A percentile compares a stretch with the other conserved stretches of the same genome.
Conservation (phyloP, 1,140 invertebrate species). For the Drosophila funebris region DNA sequence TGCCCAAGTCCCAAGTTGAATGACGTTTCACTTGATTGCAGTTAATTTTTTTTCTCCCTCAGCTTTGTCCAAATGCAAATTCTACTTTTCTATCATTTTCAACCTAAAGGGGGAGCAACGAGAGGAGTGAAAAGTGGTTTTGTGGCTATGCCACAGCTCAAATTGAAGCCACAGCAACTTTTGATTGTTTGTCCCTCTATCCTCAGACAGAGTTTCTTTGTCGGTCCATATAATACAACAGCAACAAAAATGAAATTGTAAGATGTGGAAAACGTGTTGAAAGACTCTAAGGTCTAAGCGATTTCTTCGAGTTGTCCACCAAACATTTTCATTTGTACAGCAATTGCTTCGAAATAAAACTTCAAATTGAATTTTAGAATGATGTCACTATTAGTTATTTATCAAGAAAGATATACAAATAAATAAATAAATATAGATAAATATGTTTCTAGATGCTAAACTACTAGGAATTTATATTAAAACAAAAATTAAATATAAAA, state of each 20-base stretch:
- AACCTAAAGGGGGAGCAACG: not conserved
- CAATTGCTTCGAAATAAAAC: slow-evolving; percentile 48
- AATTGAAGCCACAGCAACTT: slow-evolving; percentile 66
- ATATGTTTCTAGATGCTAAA: too few relatives aligned
- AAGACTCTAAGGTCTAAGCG: slow-evolving; percentile 50
- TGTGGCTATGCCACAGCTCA: slow-evolving; percentile 34
- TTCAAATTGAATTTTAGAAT: too few relatives aligned
- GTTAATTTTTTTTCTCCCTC: slow-evolving; percentile 67
- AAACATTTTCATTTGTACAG: slow-evolving; percentile 18
- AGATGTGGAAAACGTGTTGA: slow-evolving; percentile 75
- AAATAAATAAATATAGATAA: too few relatives aligned
- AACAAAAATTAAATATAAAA: too few relatives aligned
- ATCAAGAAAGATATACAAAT: too few relatives aligned
- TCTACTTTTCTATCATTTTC: slow-evolving; percentile 36
- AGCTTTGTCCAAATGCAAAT: slow-evolving; percentile 69
- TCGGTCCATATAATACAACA: slow-evolving; percentile 42
- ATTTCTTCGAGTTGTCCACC: slow-evolving; percentile 32
- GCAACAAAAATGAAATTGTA: slow-evolving; percentile 77
- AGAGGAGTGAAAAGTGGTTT: slow-evolving; percentile 14
- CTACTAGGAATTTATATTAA: too few relatives aligned
- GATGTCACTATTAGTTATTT: too few relatives aligned
- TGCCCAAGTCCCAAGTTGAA: slow-evolving; percentile 54
- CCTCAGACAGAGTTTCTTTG: slow-evolving; percentile 21
- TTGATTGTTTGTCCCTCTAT: slow-evolving; percentile 66
- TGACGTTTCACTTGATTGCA: slow-evolving; percentile 81